These are phyloP conservation scores for Entelurus aequoreus DNA, from an alignment of 2,113 vertebrate genomes.

Conservation along the genomic window DNA sequence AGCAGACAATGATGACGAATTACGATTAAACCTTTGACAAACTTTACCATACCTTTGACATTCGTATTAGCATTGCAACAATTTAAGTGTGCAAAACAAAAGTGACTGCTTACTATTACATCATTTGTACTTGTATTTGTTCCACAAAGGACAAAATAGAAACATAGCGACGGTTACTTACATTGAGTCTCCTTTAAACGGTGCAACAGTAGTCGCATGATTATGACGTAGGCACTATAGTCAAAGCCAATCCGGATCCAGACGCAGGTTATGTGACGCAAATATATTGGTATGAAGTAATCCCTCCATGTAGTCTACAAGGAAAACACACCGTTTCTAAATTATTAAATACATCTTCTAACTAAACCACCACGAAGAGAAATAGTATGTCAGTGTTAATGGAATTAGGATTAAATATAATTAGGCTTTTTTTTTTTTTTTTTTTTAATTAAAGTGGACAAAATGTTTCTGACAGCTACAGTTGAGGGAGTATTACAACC, in stretches of 20 bases:
- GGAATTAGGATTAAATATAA: no score
- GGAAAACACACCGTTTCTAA: background rate
- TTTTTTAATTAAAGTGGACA: no score
- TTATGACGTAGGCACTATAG: background rate
- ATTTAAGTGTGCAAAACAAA: no score
- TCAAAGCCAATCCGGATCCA: constrained; percentile 10
- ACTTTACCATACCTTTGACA: background rate
- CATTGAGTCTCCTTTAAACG: constrained; percentile 7
- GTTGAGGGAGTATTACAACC: background rate
- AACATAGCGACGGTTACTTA: constrained; percentile 6
- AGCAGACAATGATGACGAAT: background rate
- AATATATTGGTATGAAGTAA: rapidly evolving
- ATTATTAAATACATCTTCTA: background rate
- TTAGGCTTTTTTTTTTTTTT: no score
- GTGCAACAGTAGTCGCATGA: background rate
- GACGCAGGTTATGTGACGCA: background rate
- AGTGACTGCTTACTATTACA: background rate
- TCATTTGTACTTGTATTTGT: rapidly evolving
- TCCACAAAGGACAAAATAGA: background rate
- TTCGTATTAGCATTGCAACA: background rate
- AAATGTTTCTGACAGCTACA: background rate
- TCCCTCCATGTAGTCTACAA: background rate
- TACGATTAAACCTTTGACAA: background rate
- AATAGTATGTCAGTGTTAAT: background rate
- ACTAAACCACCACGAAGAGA: rapidly evolving